phyloP scores from a whole-genome alignment of 2,888 invertebrate genomes.

The Neoascia interrupta region DNA sequence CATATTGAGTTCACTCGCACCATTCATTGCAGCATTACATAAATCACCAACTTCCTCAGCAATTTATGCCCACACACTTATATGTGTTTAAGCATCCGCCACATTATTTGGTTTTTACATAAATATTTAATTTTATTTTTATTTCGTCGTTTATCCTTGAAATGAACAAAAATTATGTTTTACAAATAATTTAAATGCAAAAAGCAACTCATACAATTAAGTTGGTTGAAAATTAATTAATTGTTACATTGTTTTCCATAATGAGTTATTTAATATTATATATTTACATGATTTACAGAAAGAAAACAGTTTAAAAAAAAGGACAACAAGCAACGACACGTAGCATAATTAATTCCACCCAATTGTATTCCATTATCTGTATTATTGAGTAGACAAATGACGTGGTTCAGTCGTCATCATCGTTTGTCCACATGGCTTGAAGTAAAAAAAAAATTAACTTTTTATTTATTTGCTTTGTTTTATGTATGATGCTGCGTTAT shows the following conservation, averaged over 20 bases:
- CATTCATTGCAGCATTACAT: slow-evolving; percentile 13
- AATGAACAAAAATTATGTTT: too few species aligned
- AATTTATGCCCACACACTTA: neutral
- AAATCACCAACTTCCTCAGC: slow-evolving; percentile 21
- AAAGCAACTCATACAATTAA: slow-evolving; percentile 21
- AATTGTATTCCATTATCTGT: slow-evolving; percentile 48
- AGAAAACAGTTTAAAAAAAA: slow-evolving; percentile 6
- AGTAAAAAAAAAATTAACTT: too few species aligned
- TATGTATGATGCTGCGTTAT: too few species aligned
- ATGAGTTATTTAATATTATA: slow-evolving; percentile 50
- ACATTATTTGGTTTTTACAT: slow-evolving; percentile 6
- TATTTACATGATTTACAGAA: slow-evolving; percentile 64
- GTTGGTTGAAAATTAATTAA: slow-evolving; percentile 57
- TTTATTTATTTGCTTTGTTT: slow-evolving; percentile 6
- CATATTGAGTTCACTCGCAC: slow-evolving; percentile 11
- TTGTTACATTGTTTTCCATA: slow-evolving; percentile 60
- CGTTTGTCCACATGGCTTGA: neutral
- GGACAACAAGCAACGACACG: slow-evolving; percentile 32
- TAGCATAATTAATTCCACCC: slow-evolving; percentile 48
- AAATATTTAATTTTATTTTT: neutral
- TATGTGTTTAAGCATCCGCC: neutral
- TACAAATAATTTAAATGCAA: neutral
- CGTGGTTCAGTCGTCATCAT: slow-evolving; percentile 26
- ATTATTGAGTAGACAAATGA: slow-evolving; percentile 34
- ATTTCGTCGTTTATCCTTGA: neutral